Base-by-base conservation (phyloP, 2,797 vertebrate genomes). In the Falco cherrug region DNA sequence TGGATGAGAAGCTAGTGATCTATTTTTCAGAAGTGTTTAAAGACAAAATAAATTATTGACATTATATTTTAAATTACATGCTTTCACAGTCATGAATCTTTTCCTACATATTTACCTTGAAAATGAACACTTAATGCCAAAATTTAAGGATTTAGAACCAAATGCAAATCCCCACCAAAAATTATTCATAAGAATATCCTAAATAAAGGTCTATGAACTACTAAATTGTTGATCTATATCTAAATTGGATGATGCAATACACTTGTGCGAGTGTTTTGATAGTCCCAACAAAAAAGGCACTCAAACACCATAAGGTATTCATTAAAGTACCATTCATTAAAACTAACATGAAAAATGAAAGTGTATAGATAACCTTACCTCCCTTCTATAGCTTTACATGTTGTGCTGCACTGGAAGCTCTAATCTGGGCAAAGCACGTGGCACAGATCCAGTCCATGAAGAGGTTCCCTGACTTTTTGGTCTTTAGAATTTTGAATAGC, bases 111-210 rank as follows among this genome's bases (percentile, higher is more conserved):
- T 60, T 84, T 41, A 56, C 15, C 20, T 71, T 56, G n/a, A 24
- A 88, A 90, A 63, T 8, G 5, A 71, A n/a, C 53, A 43, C 4
- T n/a, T 15, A 68, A 53, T 68, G 4, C 2, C 24, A 81, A 81
- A 87, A 80, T 57, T 25, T 39, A 76, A 61, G 5, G 10, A 57
- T 35, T 39, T 67, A 63, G 21, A 69, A 35, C 3, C 4, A 79
- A 86, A 86, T 35, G 5, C 6, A 61, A 56, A 56, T 31, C 1
- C 2, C 11, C 0, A 0, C 3, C 3, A 1, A 54, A 37, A 73
- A 8, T 16, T 63, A 56, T 74, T 61, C 4, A 16, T 14, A 50
- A 37, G 7, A 71, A 37, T 50, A 41, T 26, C 15, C 11, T 35
- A 73, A 77, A 59, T 24, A 76, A 29, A 25, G 5, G 5, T 47